Evolutionary conservation across 2,888 invertebrate genomes (phyloP).

Genomic region (Mantis religiosa): DNA sequence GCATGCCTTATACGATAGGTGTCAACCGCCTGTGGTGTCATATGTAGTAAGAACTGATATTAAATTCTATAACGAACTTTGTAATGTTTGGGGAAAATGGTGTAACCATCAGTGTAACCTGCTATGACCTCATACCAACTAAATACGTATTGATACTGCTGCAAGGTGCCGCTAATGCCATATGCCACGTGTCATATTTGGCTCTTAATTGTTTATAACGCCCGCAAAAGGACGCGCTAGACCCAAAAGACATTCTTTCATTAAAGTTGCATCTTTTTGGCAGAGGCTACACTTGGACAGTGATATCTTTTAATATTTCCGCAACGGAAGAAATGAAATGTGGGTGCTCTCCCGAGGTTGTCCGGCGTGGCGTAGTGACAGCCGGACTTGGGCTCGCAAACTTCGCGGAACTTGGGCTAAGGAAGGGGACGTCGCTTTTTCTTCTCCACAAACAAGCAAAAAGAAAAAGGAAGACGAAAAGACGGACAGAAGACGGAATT

Average conservation of each 20-base stretch:
- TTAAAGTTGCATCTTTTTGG: not conserved
- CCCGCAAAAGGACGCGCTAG: too few relatives aligned
- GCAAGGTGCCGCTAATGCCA: too few relatives aligned
- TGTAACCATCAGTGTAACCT: too few relatives aligned
- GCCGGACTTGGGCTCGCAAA: not conserved
- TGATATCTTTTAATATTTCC: not conserved
- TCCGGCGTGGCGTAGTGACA: not conserved
- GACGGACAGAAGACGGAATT: constrained; percentile 1
- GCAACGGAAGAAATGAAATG: not conserved
- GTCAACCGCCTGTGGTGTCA: too few relatives aligned
- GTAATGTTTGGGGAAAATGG: too few relatives aligned
- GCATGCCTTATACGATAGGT: too few relatives aligned
- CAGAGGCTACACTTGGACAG: not conserved
- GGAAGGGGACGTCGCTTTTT: not conserved
- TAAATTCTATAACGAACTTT: too few relatives aligned
- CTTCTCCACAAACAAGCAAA: not conserved
- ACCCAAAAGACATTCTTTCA: not conserved
- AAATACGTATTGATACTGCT: too few relatives aligned
- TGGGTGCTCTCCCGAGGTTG: not conserved
- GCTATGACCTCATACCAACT: too few relatives aligned
- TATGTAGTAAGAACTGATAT: too few relatives aligned
- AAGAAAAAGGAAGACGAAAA: not conserved
- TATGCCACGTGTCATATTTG: too few relatives aligned
- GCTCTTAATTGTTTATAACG: too few relatives aligned
- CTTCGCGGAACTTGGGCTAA: not conserved